phyloP scores from a whole-genome alignment of 2,797 vertebrate genomes.

The Linurgus olivaceus region DNA sequence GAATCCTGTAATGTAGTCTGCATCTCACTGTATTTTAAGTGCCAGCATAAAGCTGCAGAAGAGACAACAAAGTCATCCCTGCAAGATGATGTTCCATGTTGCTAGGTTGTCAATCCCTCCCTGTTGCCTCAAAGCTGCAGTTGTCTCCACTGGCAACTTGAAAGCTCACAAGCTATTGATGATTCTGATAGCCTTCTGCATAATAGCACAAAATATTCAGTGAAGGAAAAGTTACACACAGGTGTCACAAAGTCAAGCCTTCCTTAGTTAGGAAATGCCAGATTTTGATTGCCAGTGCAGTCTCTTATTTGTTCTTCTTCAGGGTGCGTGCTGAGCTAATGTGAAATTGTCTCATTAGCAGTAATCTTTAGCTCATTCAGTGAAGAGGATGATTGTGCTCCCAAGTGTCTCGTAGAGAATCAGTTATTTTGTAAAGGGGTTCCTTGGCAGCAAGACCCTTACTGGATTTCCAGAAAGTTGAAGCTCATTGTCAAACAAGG shows the following conservation, averaged over 20 bases:
- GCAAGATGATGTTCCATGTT: background rate
- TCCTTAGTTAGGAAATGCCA: background rate
- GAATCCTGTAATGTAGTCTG: background rate
- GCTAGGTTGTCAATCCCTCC: background rate
- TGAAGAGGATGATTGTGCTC: constrained; percentile 21
- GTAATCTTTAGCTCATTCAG: constrained; percentile 19
- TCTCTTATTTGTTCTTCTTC: background rate
- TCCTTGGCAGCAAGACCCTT: background rate
- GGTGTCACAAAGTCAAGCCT: background rate
- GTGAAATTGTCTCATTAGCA: constrained; percentile 23
- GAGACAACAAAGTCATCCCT: background rate
- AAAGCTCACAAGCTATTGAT: background rate
- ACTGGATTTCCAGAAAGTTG: background rate
- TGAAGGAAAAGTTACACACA: background rate
- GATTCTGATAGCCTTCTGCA: background rate
- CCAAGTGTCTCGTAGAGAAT: background rate
- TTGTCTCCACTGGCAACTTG: background rate
- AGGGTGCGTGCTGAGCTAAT: fast-evolving
- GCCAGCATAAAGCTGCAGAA: background rate
- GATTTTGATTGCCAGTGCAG: background rate
- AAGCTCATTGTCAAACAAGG: background rate
- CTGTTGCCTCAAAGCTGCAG: background rate
- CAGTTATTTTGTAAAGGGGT: background rate
- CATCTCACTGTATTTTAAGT: background rate
- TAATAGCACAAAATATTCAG: background rate